Conservation (phyloP, 2,888 invertebrate species). For the Ornithoptera priamus region DNA sequence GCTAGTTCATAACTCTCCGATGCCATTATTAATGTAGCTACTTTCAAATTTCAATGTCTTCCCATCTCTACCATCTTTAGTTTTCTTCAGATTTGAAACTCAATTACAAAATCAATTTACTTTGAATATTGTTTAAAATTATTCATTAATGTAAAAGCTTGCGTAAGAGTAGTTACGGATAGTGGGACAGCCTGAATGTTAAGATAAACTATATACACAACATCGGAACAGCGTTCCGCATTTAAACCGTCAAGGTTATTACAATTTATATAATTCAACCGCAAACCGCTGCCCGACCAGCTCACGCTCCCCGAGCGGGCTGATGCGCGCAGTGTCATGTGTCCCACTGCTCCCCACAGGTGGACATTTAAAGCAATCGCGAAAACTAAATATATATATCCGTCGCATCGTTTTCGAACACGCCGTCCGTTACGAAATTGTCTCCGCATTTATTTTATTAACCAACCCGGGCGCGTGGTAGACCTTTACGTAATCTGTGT, state of each 20-base stretch:
- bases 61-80: too few species aligned
- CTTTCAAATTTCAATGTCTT: too few species aligned
- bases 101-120: too few species aligned
- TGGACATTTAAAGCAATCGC: constrained; percentile 20
- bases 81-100: too few species aligned
- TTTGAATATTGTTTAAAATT: too few species aligned
- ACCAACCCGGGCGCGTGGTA: constrained; percentile 28
- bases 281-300: constrained; percentile 3
- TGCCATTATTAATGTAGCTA: too few species aligned
- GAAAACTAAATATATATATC: constrained; percentile 34
- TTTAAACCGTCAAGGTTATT: constrained; percentile 32
- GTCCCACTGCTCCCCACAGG: constrained; percentile 8
- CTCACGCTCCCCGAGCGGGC: not conserved
- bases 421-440: constrained; percentile 36
- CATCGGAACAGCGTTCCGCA: constrained; percentile 13
- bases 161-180: too few species aligned
- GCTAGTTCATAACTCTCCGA: too few species aligned
- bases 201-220: not conserved
- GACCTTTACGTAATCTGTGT: constrained; percentile 30
- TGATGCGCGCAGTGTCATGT: constrained; percentile 11
- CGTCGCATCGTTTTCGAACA: constrained; percentile 33
- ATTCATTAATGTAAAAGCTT: too few species aligned
- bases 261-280: constrained; percentile 28
- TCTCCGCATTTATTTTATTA: constrained; percentile 24
- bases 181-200: too few species aligned